These are phyloP conservation scores for Acridotheres tristis DNA, from an alignment of 2,797 vertebrate species.

Conservation along the genomic window DNA sequence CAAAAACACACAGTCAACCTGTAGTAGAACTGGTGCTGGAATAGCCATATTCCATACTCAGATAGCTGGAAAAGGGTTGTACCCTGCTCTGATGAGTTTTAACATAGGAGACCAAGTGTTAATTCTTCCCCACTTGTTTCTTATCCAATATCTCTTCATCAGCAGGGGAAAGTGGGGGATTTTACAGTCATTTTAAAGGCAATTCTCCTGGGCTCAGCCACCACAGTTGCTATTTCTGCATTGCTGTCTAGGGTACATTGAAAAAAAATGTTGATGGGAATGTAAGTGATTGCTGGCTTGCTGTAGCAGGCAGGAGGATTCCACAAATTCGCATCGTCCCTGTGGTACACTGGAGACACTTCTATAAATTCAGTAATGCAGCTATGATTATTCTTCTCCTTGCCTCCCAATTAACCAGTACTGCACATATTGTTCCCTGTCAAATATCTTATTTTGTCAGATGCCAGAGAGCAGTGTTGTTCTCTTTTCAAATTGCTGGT, in stretches of 20 bases:
- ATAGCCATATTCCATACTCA: neutral
- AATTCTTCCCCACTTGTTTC: neutral
- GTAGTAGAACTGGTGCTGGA: neutral
- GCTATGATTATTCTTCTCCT: slow-evolving; percentile 60
- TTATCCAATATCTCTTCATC: neutral
- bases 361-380: slow-evolving; percentile 52
- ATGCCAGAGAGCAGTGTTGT: slow-evolving; percentile 57
- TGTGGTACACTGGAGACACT: slow-evolving; percentile 4
- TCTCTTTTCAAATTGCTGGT: slow-evolving; percentile 63
- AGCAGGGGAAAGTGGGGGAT: neutral
- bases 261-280: slow-evolving; percentile 9
- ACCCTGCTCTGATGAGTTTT: neutral
- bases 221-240: slow-evolving; percentile 25
- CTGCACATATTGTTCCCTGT: slow-evolving; percentile 63
- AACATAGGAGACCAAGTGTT: neutral
- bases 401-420: slow-evolving; percentile 49
- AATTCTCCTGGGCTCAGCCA: neutral
- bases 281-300: slow-evolving; percentile 20
- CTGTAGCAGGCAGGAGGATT: slow-evolving; percentile 34
- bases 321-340: neutral
- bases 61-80: neutral
- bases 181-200: neutral
- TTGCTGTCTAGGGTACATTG: neutral
- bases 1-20: neutral
- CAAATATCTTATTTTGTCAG: slow-evolving; percentile 57